phyloP scores from a whole-genome alignment of 2,888 invertebrate species.

The Drosophila peninsularis region DNA sequence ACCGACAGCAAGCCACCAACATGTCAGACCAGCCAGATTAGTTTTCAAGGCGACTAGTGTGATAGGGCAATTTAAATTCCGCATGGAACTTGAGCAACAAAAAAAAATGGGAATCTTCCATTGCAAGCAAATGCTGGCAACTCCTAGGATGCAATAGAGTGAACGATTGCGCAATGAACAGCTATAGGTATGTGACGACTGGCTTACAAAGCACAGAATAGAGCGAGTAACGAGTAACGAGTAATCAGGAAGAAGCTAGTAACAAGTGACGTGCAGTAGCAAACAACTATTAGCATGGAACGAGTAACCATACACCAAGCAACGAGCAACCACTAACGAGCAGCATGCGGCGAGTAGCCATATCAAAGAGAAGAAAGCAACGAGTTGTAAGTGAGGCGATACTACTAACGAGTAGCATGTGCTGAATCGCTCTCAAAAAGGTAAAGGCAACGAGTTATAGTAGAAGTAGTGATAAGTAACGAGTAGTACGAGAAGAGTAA shows the following conservation, averaged over 20 bases:
- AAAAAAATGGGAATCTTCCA: background rate
- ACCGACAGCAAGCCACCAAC: background rate
- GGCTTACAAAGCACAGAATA: background rate
- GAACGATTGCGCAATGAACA: background rate
- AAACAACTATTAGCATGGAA: no score
- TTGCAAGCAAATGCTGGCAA: background rate
- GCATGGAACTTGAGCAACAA: background rate
- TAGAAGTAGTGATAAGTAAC: background rate
- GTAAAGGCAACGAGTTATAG: no score
- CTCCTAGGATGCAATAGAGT: background rate
- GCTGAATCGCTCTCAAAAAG: no score
- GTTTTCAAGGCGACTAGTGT: constrained; percentile 3
- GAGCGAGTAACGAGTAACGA: background rate
- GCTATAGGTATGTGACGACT: no score
- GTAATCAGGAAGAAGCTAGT: background rate
- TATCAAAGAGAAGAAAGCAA: background rate
- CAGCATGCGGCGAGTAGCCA: background rate
- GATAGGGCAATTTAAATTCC: constrained; percentile 5
- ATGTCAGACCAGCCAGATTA: constrained; percentile 1
- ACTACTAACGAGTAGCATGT: no score
- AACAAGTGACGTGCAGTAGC: background rate
- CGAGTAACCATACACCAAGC: background rate
- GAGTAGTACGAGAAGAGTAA: background rate
- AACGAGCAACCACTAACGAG: background rate
- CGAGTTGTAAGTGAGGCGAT: no score